Evolutionary conservation across 2,888 invertebrate genomes (phyloP).

Genomic region (Calephelis perditalis): DNA sequence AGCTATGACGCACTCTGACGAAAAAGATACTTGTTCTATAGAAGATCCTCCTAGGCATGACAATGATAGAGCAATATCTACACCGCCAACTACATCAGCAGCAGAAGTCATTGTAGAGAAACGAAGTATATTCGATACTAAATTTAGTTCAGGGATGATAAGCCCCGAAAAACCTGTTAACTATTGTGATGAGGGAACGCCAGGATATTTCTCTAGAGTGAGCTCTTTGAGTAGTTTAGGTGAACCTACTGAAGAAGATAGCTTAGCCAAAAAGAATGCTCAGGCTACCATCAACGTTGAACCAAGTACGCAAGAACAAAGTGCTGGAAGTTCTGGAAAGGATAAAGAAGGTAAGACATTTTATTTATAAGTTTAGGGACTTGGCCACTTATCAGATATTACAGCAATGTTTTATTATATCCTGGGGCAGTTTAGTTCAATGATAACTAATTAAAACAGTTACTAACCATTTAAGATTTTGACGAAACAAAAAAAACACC

Average conservation of each 20-base stretch:
- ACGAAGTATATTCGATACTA: conserved; percentile 62
- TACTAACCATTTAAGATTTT: too few relatives aligned
- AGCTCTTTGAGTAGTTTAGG: conserved; percentile 80
- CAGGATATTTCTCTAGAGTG: conserved; percentile 85
- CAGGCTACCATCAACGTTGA: conserved; percentile 64
- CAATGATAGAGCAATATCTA: conserved; percentile 59
- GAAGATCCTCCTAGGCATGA: conserved; percentile 67
- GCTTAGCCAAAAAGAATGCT: conserved; percentile 64
- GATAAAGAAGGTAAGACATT: conserved; percentile 63
- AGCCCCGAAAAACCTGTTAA: conserved; percentile 89
- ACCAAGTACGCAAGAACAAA: conserved; percentile 48
- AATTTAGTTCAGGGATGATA: conserved; percentile 82
- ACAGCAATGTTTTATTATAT: background rate
- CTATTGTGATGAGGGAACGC: conserved; percentile 93
- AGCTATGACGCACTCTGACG: conserved; percentile 70
- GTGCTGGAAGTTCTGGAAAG: conserved; percentile 49
- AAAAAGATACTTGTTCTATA: conserved; percentile 69
- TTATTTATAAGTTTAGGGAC: background rate
- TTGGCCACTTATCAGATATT: background rate
- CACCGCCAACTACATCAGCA: conserved; percentile 43
- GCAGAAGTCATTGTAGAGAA: conserved; percentile 48
- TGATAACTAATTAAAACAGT: too few relatives aligned
- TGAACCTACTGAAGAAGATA: conserved; percentile 70
- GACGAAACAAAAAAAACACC: too few relatives aligned
- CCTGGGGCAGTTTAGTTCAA: too few relatives aligned